A percentile compares a stretch with the other conserved stretches of the same genome.
phyloP scores from a whole-genome alignment of 2,797 vertebrate species.

The Cichlasoma orientale region DNA sequence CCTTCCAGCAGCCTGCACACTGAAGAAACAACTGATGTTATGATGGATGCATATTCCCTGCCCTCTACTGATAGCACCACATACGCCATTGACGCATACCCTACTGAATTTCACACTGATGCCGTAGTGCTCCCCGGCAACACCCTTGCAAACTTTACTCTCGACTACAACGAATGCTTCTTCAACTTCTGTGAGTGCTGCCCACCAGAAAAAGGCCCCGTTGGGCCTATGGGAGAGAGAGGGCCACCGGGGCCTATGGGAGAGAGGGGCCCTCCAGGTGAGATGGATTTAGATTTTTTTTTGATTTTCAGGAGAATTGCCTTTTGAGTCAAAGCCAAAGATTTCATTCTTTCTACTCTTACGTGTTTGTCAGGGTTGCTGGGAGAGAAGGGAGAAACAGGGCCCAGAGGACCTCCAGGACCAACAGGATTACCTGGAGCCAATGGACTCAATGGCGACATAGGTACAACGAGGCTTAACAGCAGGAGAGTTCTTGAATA shows the following conservation, averaged over 20 bases:
- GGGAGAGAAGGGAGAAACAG: conserved; percentile 85
- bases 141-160: conserved; percentile 82
- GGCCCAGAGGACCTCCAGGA: conserved; percentile 82
- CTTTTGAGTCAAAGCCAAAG: not conserved
- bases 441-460: conserved; percentile 76
- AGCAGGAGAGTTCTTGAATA: conserved; percentile 23
- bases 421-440: conserved; percentile 71
- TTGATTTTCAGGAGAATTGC: not conserved
- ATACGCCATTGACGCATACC: conserved; percentile 70
- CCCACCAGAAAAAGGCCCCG: conserved; percentile 78
- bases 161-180: conserved; percentile 88
- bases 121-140: conserved; percentile 64
- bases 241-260: conserved; percentile 66
- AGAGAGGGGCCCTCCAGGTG: conserved; percentile 71
- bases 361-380: conserved; percentile 77
- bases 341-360: not conserved
- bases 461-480: conserved; percentile 66
- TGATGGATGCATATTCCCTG: conserved; percentile 69
- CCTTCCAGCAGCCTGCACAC: conserved; percentile 55
- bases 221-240: conserved; percentile 77
- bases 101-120: conserved; percentile 74
- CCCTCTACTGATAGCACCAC: conserved; percentile 79
- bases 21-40: conserved; percentile 76
- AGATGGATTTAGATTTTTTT: not conserved
- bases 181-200: conserved; percentile 96